Evolutionary conservation across 2,888 invertebrate genomes (phyloP), one percentile per base, ranked within the genome.

Genomic region (Leucania comma): DNA sequence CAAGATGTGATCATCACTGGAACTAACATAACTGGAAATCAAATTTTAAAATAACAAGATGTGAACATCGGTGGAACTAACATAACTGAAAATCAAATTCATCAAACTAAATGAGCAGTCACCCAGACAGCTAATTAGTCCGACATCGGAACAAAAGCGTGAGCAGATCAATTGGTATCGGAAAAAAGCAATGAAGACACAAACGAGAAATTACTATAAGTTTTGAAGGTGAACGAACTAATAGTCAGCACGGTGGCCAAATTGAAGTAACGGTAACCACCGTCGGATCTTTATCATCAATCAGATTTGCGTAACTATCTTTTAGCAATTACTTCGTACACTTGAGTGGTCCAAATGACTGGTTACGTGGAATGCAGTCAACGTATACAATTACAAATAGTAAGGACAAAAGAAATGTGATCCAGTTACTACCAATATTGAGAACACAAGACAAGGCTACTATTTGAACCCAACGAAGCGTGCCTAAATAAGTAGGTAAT

Each of bases 241-340:
- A 88, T 87, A 89, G 88, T 90, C 91, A 91, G 86, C 88, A 91
- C 94, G 89, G 94, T 94, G 95, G 94, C 93, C 93, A 94, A 95
- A 94, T 93, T 91, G 92, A 93, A 91, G 89, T 94, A 95, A 96
- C 95, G 95, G 95, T 92, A 92, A 89, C 82, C 72, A 86, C 82
- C 80, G 86, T 84, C 87, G 87, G 92, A 93, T 94, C 90, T 93
- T 95, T 93, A 95, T 95, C 96, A 93, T 95, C 93, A 92, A 95
- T 95, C 95, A 95, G 94, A 93, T 95, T 94, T 95, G 94, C 94
- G 93, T 94, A 95, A 95, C 94, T 90, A 94, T 94, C 90, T 93
- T 91, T 92, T 93, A 92, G 91, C 93, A 94, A 94, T 94, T 94
- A 93, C 91, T 89, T 84, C 84, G 86, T 88, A 90, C 90, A 91